Base-by-base conservation (phyloP, 2,797 vertebrate species). In the Tangara arthus region DNA sequence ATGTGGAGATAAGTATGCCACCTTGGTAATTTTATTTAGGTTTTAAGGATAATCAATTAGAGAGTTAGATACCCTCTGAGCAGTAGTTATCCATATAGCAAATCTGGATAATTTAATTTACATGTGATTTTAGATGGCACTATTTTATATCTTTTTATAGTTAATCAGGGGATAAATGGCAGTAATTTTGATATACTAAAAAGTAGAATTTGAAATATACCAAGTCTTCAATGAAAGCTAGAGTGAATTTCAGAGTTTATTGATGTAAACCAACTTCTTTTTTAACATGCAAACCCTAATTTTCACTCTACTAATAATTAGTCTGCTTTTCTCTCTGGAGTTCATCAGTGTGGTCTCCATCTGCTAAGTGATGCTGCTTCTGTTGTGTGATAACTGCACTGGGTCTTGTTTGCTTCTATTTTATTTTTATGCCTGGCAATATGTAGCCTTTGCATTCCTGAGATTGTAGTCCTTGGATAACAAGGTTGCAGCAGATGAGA, bases 61-160 rank as follows among this genome's bases (percentile, higher is more conserved):
- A 82, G 15, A 42, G 75, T 89, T 90, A 76, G 47, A 66, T 82
- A 27, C 26, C 13, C 39, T 79, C 81, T 73, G 52, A 73, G 28
- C 34, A 63, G 28, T 70, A 92, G 66, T 89, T 91, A 89, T 21
- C 44, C 6, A 4, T 70, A 63, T 41, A 30, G 76, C 15, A 89
- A 89, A 89, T 73, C 28, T 69, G 21, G 52, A 63, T 76, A 70
- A 89, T 87, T 92, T 89, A 84, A 87, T 82, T 89, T 82, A 87
- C 2, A 3, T 35, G 34, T 61, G 41, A 92, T 95, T 91, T 93
- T 81, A 77, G 41, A 71, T 42, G 30, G 8, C 28, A 75, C 79
- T 46, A 57, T 84, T 87, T 82, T 84, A 17, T 66, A 42, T 42
- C 8, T 87, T 69, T 93, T 77, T 84, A 41, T 70, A 50, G 44